Base-by-base conservation (phyloP, 1,140 invertebrate species). In the Theocolax elegans region DNA sequence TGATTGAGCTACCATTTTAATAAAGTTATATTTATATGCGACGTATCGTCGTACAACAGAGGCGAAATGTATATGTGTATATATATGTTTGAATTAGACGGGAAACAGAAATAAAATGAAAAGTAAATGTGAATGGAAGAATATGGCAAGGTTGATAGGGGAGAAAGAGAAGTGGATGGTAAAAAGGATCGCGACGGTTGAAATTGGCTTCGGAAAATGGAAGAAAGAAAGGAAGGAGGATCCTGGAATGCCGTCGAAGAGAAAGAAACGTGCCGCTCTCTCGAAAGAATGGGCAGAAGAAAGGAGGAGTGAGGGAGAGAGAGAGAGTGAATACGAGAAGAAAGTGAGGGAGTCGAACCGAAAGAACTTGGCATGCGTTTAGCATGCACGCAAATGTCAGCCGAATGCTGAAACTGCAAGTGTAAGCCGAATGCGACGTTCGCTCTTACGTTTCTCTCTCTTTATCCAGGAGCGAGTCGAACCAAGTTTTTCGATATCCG, bases 401-500 rank as follows among this genome's bases (percentile, higher is more conserved):
- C 4, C 42, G 27, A 19, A 25, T 25, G 65, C 66, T 71, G 58
- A 74, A 74, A 76, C 69, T 71, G 69, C 64, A 70, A 76, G 75
- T 72, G 69, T 72, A 71, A 68, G 67, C 67, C 44, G 66, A 48
- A 75, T 56, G 29, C 54, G 53, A 40, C 54, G 53, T 35, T 70
- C 64, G 31, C 48, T 62, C 48, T 53, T 51, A 19, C 31, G 27
- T 9, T 58, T 42, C 35, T 27, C 15, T 46, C 49, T 58, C 10
- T 44, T 29, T 27, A 31, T 62, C 19, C 42, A 21, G 9, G 17
- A 19, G 19, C 60, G 35, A 7, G 15, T n/a, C 4, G 66, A 60
- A 44, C 66, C 66, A 67, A 67, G 44, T 67, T 51, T 59, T 60
- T 46, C 42, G 21, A 51, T 64, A 49, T 46, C 44, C 27, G 29